Percentiles rank a stretch among this genome's conserved stretches.
These are phyloP conservation scores for Gambusia yucatana DNA, from an alignment of 2,797 vertebrate species.

Conservation along the genomic window DNA sequence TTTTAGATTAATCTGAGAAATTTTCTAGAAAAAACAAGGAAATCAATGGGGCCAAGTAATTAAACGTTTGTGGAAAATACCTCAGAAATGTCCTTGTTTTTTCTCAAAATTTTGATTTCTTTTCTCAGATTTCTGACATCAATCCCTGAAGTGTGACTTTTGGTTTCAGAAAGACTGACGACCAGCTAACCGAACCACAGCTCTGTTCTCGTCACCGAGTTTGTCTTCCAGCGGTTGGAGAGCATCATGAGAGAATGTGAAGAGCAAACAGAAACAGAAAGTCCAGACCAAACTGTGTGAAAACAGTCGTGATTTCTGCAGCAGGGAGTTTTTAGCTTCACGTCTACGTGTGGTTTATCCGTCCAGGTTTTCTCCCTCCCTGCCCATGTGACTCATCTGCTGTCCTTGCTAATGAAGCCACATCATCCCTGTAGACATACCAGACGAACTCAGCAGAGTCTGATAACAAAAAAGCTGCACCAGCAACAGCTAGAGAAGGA, in stretches of 20 bases:
- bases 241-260: background rate
- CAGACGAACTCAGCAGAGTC: constrained; percentile 55
- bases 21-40: no score
- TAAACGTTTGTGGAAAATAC: no score
- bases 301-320: background rate
- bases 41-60: no score
- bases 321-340: background rate
- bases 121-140: no score
- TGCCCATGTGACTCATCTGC: constrained; percentile 54
- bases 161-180: background rate
- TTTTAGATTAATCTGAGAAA: no score
- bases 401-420: constrained; percentile 50
- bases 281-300: background rate
- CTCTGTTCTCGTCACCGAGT: background rate
- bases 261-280: background rate
- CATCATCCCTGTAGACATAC: constrained; percentile 62
- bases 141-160: no score
- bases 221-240: background rate
- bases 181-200: background rate
- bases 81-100: no score
- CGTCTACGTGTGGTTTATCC: constrained; percentile 26
- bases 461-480: constrained; percentile 46
- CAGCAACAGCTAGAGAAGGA: background rate
- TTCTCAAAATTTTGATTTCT: no score
- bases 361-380: constrained; percentile 34